phyloP scores from a whole-genome alignment of 2,113 vertebrate species.

The Pachyramphus minor region DNA sequence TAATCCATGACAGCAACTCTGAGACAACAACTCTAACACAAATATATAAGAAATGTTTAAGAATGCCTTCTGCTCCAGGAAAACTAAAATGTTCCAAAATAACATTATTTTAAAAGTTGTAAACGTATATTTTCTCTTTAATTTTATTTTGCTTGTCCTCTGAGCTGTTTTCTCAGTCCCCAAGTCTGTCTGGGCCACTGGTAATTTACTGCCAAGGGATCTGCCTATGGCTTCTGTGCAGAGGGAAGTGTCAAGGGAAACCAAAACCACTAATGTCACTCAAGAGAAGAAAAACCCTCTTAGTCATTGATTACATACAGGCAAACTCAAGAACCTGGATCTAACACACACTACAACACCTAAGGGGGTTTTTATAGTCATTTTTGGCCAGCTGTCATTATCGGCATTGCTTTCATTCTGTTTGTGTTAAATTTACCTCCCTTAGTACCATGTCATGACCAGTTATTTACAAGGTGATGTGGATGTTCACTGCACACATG shows the following conservation, averaged over 20 bases:
- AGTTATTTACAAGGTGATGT: background rate
- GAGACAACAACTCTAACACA: background rate
- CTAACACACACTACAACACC: background rate
- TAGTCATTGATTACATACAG: background rate
- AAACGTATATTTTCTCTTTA: no score
- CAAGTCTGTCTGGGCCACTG: background rate
- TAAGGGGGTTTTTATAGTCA: background rate
- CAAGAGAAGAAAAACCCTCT: background rate
- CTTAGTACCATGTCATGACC: background rate
- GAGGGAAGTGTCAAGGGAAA: background rate
- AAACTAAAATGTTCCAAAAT: background rate
- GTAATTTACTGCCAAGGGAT: background rate
- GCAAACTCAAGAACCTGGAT: background rate
- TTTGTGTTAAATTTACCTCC: background rate
- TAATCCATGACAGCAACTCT: background rate
- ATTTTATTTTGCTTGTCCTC: background rate
- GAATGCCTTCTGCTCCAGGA: background rate
- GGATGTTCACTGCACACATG: background rate
- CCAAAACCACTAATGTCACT: background rate
- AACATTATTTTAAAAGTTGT: background rate
- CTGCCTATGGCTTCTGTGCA: background rate
- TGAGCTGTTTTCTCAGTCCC: background rate
- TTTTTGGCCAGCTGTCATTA: background rate
- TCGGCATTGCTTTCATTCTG: background rate
- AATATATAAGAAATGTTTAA: background rate